phyloP scores from a whole-genome alignment of 2,113 vertebrate genomes.

The Hippotragus niger region DNA sequence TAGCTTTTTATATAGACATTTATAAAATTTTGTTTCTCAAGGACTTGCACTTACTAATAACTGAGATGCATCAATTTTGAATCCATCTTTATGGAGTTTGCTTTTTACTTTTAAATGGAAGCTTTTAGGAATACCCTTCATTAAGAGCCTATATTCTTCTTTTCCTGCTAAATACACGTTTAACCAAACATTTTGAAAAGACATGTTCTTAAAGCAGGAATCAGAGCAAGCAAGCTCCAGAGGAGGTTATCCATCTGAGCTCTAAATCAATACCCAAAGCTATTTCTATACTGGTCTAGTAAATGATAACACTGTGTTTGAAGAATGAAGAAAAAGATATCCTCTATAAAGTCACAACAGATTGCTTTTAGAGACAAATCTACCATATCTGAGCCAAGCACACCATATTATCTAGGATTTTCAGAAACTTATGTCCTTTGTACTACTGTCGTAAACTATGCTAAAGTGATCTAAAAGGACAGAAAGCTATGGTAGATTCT shows the following conservation, averaged over 20 bases:
- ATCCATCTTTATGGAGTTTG: background rate
- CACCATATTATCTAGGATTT: background rate
- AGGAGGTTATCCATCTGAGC: background rate
- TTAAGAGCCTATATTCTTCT: background rate
- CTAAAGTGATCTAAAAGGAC: background rate
- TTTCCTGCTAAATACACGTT: slow-evolving; percentile 31
- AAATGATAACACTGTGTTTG: background rate
- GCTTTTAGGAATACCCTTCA: slow-evolving; percentile 2
- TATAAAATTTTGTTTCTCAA: slow-evolving; percentile 19
- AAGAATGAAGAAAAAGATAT: background rate
- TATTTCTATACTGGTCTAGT: background rate
- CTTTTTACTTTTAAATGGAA: slow-evolving; percentile 1
- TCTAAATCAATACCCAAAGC: slow-evolving; percentile 10
- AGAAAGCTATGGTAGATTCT: background rate
- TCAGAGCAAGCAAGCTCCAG: background rate
- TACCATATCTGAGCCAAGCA: background rate
- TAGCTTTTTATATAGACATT: background rate
- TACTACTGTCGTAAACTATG: background rate
- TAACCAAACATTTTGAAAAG: slow-evolving; percentile 40
- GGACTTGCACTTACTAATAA: background rate
- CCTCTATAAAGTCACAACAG: slow-evolving; percentile 27
- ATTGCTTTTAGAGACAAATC: slow-evolving; percentile 9
- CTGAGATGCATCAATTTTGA: background rate
- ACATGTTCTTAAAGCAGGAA: background rate
- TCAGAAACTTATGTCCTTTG: background rate